Conservation (phyloP, 2,797 vertebrate species). For the Malacoctenus gilli region DNA sequence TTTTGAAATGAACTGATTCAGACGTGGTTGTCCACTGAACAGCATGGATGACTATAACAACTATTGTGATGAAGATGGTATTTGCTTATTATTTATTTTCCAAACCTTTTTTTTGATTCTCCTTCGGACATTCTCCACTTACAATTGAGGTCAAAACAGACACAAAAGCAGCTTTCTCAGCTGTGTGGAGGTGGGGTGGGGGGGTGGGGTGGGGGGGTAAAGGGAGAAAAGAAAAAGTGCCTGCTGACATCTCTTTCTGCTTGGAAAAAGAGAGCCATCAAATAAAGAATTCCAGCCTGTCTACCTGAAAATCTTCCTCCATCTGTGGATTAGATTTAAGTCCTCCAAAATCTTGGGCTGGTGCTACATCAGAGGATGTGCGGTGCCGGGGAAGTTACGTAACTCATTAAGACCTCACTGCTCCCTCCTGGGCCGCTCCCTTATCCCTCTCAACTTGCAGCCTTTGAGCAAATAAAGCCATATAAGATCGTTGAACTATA, state of each 20-base stretch:
- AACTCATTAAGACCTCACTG: conserved; percentile 82
- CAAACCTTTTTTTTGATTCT: too few species aligned
- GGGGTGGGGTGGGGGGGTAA: too few species aligned
- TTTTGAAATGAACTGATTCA: too few species aligned
- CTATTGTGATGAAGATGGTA: too few species aligned
- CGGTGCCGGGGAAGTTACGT: conserved; percentile 78
- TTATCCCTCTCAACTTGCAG: conserved; percentile 77
- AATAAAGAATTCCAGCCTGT: conserved; percentile 79
- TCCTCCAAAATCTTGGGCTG: conserved; percentile 78
- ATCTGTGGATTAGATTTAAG: conserved; percentile 83
- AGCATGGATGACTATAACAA: too few species aligned
- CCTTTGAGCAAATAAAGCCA: conserved; percentile 80
- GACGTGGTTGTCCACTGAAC: too few species aligned
- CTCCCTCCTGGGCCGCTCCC: conserved; percentile 68
- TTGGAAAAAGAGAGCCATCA: conserved; percentile 80
- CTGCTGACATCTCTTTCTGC: conserved; percentile 64
- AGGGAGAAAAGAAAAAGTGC: too few species aligned
- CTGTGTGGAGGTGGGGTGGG: conserved; percentile 16
- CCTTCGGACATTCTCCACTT: neutral
- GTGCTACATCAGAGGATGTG: conserved; percentile 83
- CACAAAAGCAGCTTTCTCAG: conserved; percentile 12
- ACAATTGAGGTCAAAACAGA: conserved; percentile 31
- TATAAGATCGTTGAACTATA: conserved; percentile 74
- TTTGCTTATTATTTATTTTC: too few species aligned
- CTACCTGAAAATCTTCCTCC: conserved; percentile 82